Evolutionary conservation across 2,113 vertebrate genomes (phyloP), one percentile per base, ranked within the genome.

Genomic region (Xiphophorus hellerii): DNA sequence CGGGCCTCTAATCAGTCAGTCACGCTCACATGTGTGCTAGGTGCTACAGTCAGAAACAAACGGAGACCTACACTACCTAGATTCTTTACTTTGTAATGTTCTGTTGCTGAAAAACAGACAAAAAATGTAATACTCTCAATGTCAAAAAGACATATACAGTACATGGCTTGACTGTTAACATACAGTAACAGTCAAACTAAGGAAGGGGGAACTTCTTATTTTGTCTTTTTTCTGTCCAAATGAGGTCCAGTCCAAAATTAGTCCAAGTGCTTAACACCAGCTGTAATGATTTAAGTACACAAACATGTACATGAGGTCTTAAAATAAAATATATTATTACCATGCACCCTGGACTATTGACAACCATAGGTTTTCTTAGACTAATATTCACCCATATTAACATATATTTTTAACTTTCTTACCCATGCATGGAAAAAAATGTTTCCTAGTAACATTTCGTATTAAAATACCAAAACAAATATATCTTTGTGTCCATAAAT

Each of bases 1-100:
- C 68, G 28, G 66, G 76, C 71, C 35, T n/a, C 80, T 87, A 87
- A 90, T 90, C 86, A 84, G 74, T 90, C 87, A 69, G 83, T 78
- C 81, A 84, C 85, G 78, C 81, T 81, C 66, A 27, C 82, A 79
- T 69, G 73, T 37, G 84, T 84, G 82, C 77, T 80, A n/a, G 62
- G 73, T 74, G 64, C 17, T 73, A 37, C 48, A 61, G 64, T 29
- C 62, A 62, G 35, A 71, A 44, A 70, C 63, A 79, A 48, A 28
- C 63, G 48, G 62, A 58, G 63, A 86, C 75, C 25, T 73, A 54
- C 61, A 66, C 44, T 75, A 29, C 20, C 61, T 73, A 81, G 48
- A 35, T 30, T 44, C 60, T 58, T 27, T 30, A 42, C 5, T 6
- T 51, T 15, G 27, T 69, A 25, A 39, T 25, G 7, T 30, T 74